Evolutionary conservation across 2,888 invertebrate species (phyloP), one percentile per base, ranked within the genome.

Genomic region (Drosophila mettleri): DNA sequence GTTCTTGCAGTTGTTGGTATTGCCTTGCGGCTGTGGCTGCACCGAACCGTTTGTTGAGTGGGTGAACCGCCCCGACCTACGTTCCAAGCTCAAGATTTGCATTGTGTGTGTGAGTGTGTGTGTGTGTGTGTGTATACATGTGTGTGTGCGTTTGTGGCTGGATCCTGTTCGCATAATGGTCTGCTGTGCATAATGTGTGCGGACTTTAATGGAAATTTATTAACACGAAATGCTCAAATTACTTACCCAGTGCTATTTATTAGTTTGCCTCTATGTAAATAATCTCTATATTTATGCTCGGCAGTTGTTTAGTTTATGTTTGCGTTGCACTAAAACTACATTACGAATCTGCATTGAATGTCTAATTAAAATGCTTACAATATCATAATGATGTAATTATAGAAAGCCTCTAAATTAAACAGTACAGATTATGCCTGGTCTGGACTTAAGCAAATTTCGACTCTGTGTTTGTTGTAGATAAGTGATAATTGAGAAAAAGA

Each of bases 131-230:
- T 31, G 49, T 14, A n/a, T n/a, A n/a, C n/a, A n/a, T n/a, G 31
- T n/a, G 2, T 10, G 24, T 12, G 34, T 36, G 8, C 3, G n/a
- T 29, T 2, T 29, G 29, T 38, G 36, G 52, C 12, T 16, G 45
- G 14, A 9, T 7, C n/a, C 10, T 34, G 24, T 54, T 34, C 18
- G 41, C 46, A 58, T 75, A 58, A 70, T 43, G 72, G 72, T 62
- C 76, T 71, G 54, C 34, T 78, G 71, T 78, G 71, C 59, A 52
- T 57, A 51, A 38, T 73, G 46, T 46, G 46, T 45, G 27, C 20
- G 24, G 34, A 38, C 78, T 80, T 81, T 83, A 86, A 86, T 80
- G 48, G 18, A 55, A 69, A 77, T 72, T 83, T 77, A 83, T 83
- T 61, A 83, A 72, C 55, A 69, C 43, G 24, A 64, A 78, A 43